Conservation (phyloP, 2,113 vertebrate genomes). For the Ibidorhyncha struthersii region DNA sequence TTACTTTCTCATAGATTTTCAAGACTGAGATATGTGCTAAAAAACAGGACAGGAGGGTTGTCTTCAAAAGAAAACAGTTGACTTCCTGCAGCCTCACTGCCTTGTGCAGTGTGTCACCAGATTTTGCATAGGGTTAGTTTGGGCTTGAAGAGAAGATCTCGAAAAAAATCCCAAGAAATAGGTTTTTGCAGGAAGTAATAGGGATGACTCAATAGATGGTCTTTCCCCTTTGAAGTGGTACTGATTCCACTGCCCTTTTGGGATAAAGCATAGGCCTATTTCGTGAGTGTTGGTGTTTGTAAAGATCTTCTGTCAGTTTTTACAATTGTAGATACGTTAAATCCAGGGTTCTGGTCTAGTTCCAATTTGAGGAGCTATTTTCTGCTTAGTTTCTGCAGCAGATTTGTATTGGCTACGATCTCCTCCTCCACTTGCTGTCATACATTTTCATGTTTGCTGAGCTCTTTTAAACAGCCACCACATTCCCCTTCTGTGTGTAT, state of each 20-base stretch:
- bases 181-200: not conserved
- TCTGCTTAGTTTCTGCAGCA: conserved; percentile 48
- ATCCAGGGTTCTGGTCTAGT: conserved; percentile 18
- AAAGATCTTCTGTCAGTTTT: conserved; percentile 53
- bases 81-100: not conserved
- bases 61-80: not conserved
- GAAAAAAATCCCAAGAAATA: not conserved
- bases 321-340: conserved; percentile 7
- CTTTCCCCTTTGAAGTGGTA: not conserved
- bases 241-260: not conserved
- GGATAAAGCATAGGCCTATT: not conserved
- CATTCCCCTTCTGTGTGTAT: conserved; percentile 56
- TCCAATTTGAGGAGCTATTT: conserved; percentile 52
- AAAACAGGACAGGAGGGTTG: not conserved
- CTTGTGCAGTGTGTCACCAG: not conserved
- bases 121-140: not conserved
- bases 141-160: not conserved
- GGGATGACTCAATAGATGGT: not conserved
- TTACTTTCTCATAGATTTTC: not conserved
- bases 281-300: not conserved
- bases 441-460: conserved; percentile 57
- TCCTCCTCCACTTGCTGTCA: conserved; percentile 56
- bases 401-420: conserved; percentile 55
- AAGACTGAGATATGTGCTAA: not conserved
- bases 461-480: conserved; percentile 53